Percentiles rank a stretch among this genome's conserved stretches.
Conservation (phyloP, 2,797 vertebrate genomes). For the Paratrypauchen microcephalus region DNA sequence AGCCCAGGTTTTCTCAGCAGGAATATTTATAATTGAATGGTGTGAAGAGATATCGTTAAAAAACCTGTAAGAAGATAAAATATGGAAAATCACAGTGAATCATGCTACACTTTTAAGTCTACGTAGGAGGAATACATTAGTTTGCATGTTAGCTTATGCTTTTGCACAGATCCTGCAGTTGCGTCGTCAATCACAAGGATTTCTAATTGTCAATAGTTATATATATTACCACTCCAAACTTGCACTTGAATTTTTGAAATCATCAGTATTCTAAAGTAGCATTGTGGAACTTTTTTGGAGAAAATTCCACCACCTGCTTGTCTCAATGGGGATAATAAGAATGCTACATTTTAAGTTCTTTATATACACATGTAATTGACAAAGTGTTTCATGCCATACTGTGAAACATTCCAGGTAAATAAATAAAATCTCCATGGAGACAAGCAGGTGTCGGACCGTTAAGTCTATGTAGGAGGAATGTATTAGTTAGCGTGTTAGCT, state of each 20-base stretch:
- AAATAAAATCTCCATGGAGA: too few relatives aligned
- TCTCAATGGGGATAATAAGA: too few relatives aligned
- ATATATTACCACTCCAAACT: too few relatives aligned
- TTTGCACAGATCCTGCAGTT: constrained; percentile 17
- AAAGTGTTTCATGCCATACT: too few relatives aligned
- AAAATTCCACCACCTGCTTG: too few relatives aligned
- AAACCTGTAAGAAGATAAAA: constrained; percentile 59
- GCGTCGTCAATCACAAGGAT: constrained; percentile 30
- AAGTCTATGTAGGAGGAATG: constrained; percentile 57
- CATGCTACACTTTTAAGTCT: constrained; percentile 35
- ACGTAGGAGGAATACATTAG: constrained; percentile 59
- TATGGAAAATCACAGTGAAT: constrained; percentile 43
- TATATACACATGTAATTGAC: too few relatives aligned
- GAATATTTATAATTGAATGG: constrained; percentile 64
- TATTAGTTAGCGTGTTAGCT: constrained; percentile 42
- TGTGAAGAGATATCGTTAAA: constrained; percentile 48
- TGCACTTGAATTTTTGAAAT: too few relatives aligned
- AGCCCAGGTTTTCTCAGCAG: constrained; percentile 54
- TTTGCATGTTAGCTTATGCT: constrained; percentile 36
- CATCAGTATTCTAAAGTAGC: too few relatives aligned
- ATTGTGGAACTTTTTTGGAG: too few relatives aligned
- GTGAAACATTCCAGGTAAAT: too few relatives aligned
- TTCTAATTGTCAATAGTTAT: too few relatives aligned
- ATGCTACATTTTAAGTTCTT: too few relatives aligned
- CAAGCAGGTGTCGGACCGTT: not conserved